Base-by-base conservation (phyloP, 1,140 invertebrate genomes). In the Tetramorium parvispinum region DNA sequence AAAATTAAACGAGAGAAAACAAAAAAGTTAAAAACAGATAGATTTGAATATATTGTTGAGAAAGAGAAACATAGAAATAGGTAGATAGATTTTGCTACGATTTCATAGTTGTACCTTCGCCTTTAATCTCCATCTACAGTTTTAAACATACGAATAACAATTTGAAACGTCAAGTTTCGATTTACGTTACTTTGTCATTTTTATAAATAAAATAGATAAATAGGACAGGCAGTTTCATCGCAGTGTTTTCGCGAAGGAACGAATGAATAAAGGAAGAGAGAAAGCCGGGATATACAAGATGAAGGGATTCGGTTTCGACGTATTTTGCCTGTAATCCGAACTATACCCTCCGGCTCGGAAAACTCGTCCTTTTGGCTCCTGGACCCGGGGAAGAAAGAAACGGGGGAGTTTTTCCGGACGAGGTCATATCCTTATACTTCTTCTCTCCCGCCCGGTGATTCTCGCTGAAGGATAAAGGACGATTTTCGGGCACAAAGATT, bases 321-420 rank as follows among this genome's bases (percentile, higher is more conserved):
- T 93, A 94, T 94, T 94, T 94, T 93, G 93, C 92, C 92, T 93
- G 92, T 94, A 93, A 94, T 94, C 92, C 93, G 81, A 88, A 89
- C 92, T 90, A 61, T 77, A 90, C 51, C 57, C 78, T 40, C 40
- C 32, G 66, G 70, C 86, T 90, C 63, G 81, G 81, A 87, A 76
- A 82, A 85, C 86, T 86, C 59, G 81, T 77, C 83, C 83, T 66
- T 73, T 57, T n/a, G 40, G n/a, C 66, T 24, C 16, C n/a, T 53
- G 46, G 49, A 70, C 49, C 11, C 63, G 46, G 43, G 51, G 2
- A 75, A 21, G 66, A 59, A 32, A 70, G 43, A 55, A 79, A 46
- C 3, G 24, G n/a, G 73, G 55, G 85, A 88, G 78, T 89, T 89
- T 73, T 71, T 65, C 21, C 61, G 21, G 16, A 78, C 46, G 11